These are phyloP conservation scores for Patella caerulea DNA, from an alignment of 2,888 invertebrate genomes.

Conservation along the genomic window DNA sequence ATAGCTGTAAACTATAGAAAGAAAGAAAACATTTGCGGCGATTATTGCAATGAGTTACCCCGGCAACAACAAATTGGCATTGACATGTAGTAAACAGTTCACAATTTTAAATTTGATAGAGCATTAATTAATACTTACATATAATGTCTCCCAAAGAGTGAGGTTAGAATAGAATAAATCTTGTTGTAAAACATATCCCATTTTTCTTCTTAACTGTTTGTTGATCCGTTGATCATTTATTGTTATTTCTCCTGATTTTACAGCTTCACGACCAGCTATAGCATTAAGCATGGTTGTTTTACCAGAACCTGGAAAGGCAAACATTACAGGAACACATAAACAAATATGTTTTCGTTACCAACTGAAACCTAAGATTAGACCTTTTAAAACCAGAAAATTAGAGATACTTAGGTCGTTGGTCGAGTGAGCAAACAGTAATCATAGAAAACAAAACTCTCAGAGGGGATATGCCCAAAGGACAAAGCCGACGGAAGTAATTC, in stretches of 20 bases:
- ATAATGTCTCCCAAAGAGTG: constrained; percentile 83
- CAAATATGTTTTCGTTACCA: no score
- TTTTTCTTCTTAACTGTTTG: constrained; percentile 81
- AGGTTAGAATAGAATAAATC: constrained; percentile 86
- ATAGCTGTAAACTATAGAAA: constrained; percentile 76
- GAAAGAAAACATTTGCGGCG: constrained; percentile 6
- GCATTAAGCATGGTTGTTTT: constrained; percentile 85
- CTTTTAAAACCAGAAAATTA: no score
- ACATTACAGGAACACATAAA: no score
- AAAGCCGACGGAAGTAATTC: no score
- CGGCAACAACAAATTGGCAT: no score
- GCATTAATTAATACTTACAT: constrained; percentile 71
- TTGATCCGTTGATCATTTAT: constrained; percentile 79
- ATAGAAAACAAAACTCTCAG: no score
- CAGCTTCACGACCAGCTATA: constrained; percentile 79
- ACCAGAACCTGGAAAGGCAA: constrained; percentile 75
- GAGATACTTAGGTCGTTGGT: no score
- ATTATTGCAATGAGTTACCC: background rate
- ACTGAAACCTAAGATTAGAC: no score
- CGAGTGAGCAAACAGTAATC: no score
- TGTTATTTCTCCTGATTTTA: constrained; percentile 78
- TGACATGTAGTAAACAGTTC: background rate
- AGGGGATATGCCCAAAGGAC: no score
- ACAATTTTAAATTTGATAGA: background rate
- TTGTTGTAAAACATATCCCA: constrained; percentile 86